Evolutionary conservation across 2,113 vertebrate species (phyloP), one percentile per base, ranked within the genome.

Genomic region (Oreochromis niloticus): DNA sequence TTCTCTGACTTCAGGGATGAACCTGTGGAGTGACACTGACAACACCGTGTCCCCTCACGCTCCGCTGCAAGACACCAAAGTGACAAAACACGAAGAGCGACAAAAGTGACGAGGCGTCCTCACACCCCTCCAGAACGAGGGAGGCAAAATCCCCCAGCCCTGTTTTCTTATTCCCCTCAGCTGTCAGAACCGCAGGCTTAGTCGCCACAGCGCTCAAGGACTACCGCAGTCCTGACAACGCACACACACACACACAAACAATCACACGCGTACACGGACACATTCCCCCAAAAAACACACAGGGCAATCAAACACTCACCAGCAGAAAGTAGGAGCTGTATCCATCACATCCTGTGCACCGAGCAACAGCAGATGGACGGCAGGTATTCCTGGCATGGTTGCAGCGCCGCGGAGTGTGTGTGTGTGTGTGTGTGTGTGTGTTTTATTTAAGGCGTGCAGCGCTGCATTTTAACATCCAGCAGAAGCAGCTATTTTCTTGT

Each of bases 1-100:
- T 36, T 34, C 73, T 36, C 30, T 81, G 89, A 91, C 89, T 92
- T 79, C 13, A 80, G 85, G 68, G 71, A 61, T 27, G 32, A 90
- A 94, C 91, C 91, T 94, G 93, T 92, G 84, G 93, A 93, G 88
- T 14, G 90, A 90, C 82, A 13, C 88, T 14, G 79, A 85, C 79
- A 19, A 79, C 73, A 54, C 9, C 3, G 46, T 39, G 48, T 13
- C 34, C 27, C 2, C 43, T 34, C 56, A 9, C 5, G 8, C 48
- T 36, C 17, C 7, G 32, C n/a, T 9, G 41, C 13, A 4, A 30
- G 4, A 32, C 30, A 2, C 41, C 50, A 73, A 85, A 56, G 32
- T 54, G 79, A 32, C 39, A 4, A n/a, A 39, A 57, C 5, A 4
- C 19, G 0, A 80, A 19, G 16, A 14, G 12, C 5, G 6, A 19